Evolutionary conservation across 2,888 invertebrate genomes (phyloP).

Genomic region (Lasioglossum zephyrum): DNA sequence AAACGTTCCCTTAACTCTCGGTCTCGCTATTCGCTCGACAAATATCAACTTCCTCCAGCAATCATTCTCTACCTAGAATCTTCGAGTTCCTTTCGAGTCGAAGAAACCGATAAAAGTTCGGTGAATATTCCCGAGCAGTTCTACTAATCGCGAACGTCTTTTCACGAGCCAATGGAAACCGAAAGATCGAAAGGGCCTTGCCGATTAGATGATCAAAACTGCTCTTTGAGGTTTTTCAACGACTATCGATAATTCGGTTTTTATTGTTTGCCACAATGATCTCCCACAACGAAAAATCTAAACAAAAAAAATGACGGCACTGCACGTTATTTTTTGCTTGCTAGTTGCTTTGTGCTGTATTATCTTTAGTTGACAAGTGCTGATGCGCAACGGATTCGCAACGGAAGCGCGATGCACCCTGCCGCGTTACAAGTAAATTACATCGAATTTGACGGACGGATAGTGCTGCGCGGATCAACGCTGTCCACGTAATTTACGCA

Average conservation of each 20-base stretch:
- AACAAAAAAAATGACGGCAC: no score
- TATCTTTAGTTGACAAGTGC: neutral
- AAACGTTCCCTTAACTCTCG: slow-evolving; percentile 43
- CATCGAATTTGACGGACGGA: slow-evolving; percentile 64
- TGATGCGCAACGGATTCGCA: neutral
- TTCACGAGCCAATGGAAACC: neutral
- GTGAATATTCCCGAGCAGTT: neutral
- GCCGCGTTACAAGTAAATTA: slow-evolving; percentile 54
- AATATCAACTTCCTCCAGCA: slow-evolving; percentile 38
- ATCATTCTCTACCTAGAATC: neutral
- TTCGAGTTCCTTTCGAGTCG: neutral
- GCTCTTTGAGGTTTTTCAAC: no score
- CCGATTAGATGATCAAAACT: no score
- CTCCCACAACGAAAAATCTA: no score
- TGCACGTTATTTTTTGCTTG: no score
- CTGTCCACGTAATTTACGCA: slow-evolving; percentile 43
- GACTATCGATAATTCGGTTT: no score
- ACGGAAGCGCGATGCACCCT: neutral
- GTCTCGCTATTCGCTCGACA: slow-evolving; percentile 32
- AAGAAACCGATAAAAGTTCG: neutral
- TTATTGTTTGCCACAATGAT: no score
- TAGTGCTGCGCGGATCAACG: slow-evolving; percentile 46
- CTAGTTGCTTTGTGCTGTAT: neutral
- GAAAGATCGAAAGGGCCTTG: neutral
- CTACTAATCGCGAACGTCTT: neutral